phyloP scores from a whole-genome alignment of 2,797 vertebrate genomes.

The Myotis planiceps region DNA sequence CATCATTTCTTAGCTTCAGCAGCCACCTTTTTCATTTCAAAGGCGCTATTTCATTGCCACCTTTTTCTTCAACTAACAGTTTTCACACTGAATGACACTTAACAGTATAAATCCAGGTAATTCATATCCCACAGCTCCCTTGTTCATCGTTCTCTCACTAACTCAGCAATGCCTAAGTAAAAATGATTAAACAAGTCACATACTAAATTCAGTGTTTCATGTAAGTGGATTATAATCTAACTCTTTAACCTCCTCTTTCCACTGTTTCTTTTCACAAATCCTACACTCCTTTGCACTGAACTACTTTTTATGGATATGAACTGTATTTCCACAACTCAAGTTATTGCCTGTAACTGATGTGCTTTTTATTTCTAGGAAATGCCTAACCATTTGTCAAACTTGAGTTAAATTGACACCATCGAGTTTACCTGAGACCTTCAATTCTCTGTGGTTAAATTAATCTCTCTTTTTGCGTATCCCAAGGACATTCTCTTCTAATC shows the following conservation, averaged over 20 bases:
- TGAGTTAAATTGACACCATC: not conserved
- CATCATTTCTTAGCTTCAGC: not conserved
- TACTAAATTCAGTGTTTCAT: not conserved
- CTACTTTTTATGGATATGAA: not conserved
- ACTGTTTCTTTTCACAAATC: not conserved
- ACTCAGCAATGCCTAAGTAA: not conserved
- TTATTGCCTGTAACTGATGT: not conserved
- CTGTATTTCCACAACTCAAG: not conserved
- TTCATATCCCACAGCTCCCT: not conserved
- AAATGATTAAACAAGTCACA: not conserved
- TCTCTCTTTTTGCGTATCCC: not conserved
- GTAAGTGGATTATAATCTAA: not conserved
- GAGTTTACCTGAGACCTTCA: not conserved
- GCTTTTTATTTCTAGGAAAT: not conserved
- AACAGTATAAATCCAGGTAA: not conserved
- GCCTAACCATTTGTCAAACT: not conserved
- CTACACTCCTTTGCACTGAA: not conserved
- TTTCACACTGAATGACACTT: not conserved
- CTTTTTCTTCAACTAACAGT: not conserved
- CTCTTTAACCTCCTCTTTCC: not conserved
- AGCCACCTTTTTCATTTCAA: not conserved
- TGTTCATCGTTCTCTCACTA: not conserved
- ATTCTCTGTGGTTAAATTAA: not conserved
- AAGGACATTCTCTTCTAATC: not conserved
- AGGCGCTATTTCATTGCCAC: not conserved